Percentiles rank a stretch among this genome's conserved stretches.
These are phyloP conservation scores for Drosophila yooni DNA, from an alignment of 2,888 invertebrate genomes.

Conservation along the genomic window DNA sequence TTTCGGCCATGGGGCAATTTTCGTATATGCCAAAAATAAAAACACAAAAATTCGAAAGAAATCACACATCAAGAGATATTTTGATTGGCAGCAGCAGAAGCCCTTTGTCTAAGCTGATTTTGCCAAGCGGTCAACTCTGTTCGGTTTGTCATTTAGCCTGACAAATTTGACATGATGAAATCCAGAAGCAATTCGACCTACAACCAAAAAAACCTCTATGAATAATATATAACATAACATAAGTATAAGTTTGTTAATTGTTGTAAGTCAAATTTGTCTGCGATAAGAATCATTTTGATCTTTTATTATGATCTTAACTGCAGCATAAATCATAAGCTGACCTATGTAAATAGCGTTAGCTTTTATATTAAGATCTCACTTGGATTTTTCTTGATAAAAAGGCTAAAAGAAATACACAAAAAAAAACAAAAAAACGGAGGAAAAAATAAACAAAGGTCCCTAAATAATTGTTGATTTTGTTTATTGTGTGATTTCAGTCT, in stretches of 20 bases:
- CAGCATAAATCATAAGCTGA: slow-evolving; percentile 13
- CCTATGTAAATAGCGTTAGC: slow-evolving; percentile 8
- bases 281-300: not conserved
- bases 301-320: not conserved
- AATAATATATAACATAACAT: not conserved
- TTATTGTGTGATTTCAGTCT: slow-evolving; percentile 26
- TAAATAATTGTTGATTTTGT: slow-evolving; percentile 5
- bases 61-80: slow-evolving; percentile 11
- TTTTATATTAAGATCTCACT: slow-evolving; percentile 11
- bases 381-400: slow-evolving; percentile 10
- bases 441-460: slow-evolving; percentile 17
- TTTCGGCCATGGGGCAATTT: slow-evolving; percentile 12
- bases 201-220: not conserved
- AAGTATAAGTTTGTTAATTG: not conserved
- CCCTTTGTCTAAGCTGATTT: slow-evolving; percentile 1
- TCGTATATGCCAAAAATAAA: not conserved
- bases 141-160: slow-evolving; percentile 50
- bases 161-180: slow-evolving; percentile 39
- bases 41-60: not conserved
- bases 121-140: slow-evolving; percentile 19
- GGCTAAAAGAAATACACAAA: not conserved
- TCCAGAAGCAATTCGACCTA: not conserved
- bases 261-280: not conserved
- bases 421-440: slow-evolving; percentile 15
- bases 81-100: not conserved